Evolutionary conservation across 2,888 invertebrate genomes (phyloP).

Genomic region (Cephus rjabovi): DNA sequence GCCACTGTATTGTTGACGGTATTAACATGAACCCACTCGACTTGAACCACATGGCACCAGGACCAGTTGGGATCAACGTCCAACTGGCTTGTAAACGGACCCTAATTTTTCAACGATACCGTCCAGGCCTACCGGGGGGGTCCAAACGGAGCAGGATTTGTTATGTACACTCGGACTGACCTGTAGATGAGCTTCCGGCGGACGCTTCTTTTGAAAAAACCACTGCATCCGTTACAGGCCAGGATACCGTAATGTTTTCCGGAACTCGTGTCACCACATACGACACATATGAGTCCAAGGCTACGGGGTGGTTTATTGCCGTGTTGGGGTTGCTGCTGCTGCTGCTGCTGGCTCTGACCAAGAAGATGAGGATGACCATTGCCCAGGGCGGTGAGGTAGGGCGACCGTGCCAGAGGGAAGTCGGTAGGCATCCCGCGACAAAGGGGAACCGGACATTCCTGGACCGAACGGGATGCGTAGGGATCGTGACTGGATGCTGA

Average conservation of each 20-base stretch:
- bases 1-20: slow-evolving; percentile 53
- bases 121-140: too few species aligned
- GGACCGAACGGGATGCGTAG: slow-evolving; percentile 59
- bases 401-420: slow-evolving; percentile 59
- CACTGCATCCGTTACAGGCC: slow-evolving; percentile 99
- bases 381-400: slow-evolving; percentile 60
- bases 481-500: slow-evolving; percentile 60
- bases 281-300: slow-evolving; percentile 90
- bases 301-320: slow-evolving; percentile 67
- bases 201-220: slow-evolving; percentile 98
- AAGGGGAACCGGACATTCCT: slow-evolving; percentile 61
- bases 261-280: slow-evolving; percentile 96
- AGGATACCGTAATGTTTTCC: slow-evolving; percentile 98
- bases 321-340: slow-evolving; percentile 48
- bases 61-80: slow-evolving; percentile 10
- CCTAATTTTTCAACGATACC: background rate
- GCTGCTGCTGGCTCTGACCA: slow-evolving; percentile 43
- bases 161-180: slow-evolving; percentile 67
- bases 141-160: too few species aligned
- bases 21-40: slow-evolving; percentile 63
- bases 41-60: slow-evolving; percentile 60
- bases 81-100: background rate
- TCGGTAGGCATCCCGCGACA: slow-evolving; percentile 60
- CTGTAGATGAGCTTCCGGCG: slow-evolving; percentile 96
- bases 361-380: slow-evolving; percentile 61